A percentile compares a stretch with the other conserved stretches of the same genome.
These are phyloP conservation scores for Drosophila serrata DNA, from an alignment of 1,140 invertebrate genomes.

Conservation along the genomic window DNA sequence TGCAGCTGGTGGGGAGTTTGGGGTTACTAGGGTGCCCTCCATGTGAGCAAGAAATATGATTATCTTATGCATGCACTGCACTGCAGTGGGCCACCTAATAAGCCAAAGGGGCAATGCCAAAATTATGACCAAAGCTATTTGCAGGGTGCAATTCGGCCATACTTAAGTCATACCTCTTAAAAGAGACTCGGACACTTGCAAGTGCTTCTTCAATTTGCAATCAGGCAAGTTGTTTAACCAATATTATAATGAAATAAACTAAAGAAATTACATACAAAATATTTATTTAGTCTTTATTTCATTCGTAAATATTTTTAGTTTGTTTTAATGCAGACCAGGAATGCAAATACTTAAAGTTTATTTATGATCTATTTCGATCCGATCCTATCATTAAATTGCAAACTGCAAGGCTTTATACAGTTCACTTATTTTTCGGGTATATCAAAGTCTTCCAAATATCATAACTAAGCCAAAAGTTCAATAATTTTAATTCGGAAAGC, in stretches of 20 bases:
- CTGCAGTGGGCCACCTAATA: constrained; percentile 54
- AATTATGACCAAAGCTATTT: constrained; percentile 45
- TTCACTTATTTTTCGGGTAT: too few relatives aligned
- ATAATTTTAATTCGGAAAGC: too few relatives aligned
- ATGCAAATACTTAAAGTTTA: too few relatives aligned
- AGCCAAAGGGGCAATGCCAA: constrained; percentile 37
- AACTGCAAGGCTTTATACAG: too few relatives aligned
- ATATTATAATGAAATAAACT: not conserved
- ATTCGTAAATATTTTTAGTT: too few relatives aligned
- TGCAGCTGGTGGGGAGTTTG: constrained; percentile 23
- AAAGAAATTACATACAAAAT: not conserved
- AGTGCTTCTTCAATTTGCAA: not conserved
- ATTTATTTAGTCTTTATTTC: too few relatives aligned
- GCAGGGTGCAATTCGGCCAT: constrained; percentile 18
- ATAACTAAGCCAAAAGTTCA: too few relatives aligned
- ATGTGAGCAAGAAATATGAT: constrained; percentile 69
- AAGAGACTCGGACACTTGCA: not conserved
- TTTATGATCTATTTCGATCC: too few relatives aligned
- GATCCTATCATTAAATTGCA: too few relatives aligned
- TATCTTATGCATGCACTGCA: constrained; percentile 69
- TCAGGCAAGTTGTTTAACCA: not conserved
- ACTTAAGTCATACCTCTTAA: not conserved
- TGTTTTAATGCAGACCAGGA: too few relatives aligned
- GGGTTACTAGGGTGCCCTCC: constrained; percentile 10
- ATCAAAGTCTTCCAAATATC: too few relatives aligned